Conservation (phyloP, 2,797 vertebrate genomes). For the Cirrhinus mrigala region DNA sequence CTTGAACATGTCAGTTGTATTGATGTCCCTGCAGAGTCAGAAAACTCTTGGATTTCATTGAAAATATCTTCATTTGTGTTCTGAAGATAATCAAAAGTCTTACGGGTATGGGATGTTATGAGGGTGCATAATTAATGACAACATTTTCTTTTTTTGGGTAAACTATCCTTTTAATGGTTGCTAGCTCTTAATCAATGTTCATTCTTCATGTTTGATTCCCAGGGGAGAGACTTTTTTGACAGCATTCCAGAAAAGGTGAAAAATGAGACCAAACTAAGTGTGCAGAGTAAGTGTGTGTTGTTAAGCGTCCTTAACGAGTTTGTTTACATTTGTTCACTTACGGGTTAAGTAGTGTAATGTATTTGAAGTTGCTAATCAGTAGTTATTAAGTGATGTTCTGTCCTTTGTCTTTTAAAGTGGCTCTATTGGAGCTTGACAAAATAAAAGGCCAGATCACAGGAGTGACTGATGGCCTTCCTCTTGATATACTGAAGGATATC, state of each 20-base stretch:
- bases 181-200: background rate
- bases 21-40: too few species aligned
- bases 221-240: conserved; percentile 70
- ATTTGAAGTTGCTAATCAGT: background rate
- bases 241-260: conserved; percentile 71
- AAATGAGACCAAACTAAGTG: conserved; percentile 68
- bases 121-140: too few species aligned
- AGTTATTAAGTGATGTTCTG: background rate
- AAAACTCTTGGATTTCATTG: too few species aligned
- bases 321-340: background rate
- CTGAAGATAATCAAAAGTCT: too few species aligned
- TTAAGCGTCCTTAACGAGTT: background rate
- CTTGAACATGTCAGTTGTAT: too few species aligned
- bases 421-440: conserved; percentile 64
- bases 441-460: conserved; percentile 69
- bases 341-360: background rate
- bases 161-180: too few species aligned
- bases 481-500: conserved; percentile 44
- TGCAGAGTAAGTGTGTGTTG: conserved; percentile 75
- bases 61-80: too few species aligned
- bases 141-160: too few species aligned
- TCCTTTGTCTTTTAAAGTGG: conserved; percentile 66
- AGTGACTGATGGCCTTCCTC: conserved; percentile 49
- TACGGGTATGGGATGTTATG: too few species aligned
- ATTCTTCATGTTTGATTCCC: conserved; percentile 11